Conservation (phyloP, 2,888 invertebrate genomes). For the Noctua comes region DNA sequence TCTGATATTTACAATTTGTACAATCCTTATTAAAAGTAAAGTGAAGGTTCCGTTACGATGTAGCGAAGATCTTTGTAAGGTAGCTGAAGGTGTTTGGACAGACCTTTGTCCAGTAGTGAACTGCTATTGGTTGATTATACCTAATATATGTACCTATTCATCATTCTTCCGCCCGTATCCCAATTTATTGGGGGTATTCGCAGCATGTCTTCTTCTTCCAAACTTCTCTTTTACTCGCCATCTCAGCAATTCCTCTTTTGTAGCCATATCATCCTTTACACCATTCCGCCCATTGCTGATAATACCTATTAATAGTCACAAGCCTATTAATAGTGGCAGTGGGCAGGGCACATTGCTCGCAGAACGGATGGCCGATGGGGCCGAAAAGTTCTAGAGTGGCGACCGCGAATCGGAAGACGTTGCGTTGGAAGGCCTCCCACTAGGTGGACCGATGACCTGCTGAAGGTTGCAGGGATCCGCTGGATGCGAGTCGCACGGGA, state of each 20-base stretch:
- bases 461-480: no score
- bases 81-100: background rate
- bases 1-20: background rate
- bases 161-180: background rate
- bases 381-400: no score
- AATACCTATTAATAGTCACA: background rate
- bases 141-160: background rate
- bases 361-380: no score
- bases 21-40: background rate
- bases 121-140: background rate
- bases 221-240: background rate
- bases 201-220: background rate
- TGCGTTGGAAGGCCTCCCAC: no score
- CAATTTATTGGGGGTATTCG: background rate
- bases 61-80: background rate
- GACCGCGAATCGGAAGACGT: no score
- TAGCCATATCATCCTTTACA: background rate
- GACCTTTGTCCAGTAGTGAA: background rate
- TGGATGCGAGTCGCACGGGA: no score
- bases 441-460: no score
- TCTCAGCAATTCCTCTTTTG: background rate
- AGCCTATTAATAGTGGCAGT: no score
- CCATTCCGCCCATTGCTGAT: background rate
- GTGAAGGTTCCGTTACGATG: background rate
- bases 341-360: no score